phyloP scores from a whole-genome alignment of 2,797 vertebrate genomes.

The Centroberyx gerrardi region DNA sequence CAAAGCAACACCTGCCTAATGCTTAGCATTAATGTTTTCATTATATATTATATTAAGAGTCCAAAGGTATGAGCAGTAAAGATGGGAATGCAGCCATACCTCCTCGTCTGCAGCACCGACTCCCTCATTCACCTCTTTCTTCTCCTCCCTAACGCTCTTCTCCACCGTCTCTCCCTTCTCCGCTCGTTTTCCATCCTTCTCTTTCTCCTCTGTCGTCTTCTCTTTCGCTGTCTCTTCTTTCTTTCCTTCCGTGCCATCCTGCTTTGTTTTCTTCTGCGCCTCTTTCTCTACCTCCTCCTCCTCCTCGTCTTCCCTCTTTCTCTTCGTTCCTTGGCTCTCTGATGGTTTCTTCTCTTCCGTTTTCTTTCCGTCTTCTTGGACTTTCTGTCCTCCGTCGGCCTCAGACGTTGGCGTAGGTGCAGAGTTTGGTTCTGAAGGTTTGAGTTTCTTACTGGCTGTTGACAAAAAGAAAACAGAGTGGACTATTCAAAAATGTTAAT shows the following conservation, averaged over 20 bases:
- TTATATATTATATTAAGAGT: no score
- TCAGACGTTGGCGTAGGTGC: background rate
- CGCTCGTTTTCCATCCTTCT: background rate
- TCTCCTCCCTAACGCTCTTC: background rate
- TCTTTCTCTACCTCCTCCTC: slow-evolving; percentile 4
- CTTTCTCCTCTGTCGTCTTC: background rate
- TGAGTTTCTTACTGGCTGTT: slow-evolving; percentile 23
- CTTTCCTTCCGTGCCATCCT: background rate
- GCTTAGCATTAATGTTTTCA: no score
- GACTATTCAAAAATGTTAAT: no score
- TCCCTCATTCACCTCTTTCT: background rate
- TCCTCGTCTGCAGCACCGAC: slow-evolving; percentile 13
- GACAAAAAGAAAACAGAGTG: background rate
- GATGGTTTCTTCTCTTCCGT: background rate
- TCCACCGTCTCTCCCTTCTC: background rate
- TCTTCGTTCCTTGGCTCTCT: slow-evolving; percentile 1
- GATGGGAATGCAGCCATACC: slow-evolving; percentile 10
- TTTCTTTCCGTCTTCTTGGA: background rate
- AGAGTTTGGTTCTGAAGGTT: background rate
- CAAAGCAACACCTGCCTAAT: no score
- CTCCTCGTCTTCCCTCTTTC: background rate
- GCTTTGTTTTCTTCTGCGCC: background rate
- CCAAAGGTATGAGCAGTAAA: no score
- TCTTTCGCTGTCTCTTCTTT: background rate
- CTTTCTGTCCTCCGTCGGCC: background rate